Percentiles rank a stretch among this genome's conserved stretches.
These are phyloP conservation scores for Misgurnus mizolepis DNA, from an alignment of 2,113 vertebrate species.

Conservation along the genomic window DNA sequence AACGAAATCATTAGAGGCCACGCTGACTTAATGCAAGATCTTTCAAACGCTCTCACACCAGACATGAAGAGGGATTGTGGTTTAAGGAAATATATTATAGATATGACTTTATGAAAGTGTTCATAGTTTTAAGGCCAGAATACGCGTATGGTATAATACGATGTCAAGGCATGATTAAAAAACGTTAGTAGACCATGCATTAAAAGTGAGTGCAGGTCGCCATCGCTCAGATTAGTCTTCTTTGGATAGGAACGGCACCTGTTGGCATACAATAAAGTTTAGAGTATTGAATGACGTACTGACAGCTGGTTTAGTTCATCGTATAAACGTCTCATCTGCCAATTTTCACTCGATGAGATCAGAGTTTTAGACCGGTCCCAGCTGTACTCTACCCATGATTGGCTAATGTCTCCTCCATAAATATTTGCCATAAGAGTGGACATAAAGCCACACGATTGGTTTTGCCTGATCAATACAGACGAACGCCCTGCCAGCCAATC, in stretches of 20 bases:
- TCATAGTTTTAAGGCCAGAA: constrained; percentile 9
- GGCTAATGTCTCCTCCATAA: constrained; percentile 59
- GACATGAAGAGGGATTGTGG: constrained; percentile 20
- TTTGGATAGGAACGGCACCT: background rate
- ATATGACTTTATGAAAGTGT: constrained; percentile 15
- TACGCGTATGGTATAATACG: background rate
- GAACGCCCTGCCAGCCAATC: constrained; percentile 56
- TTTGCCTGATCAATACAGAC: constrained; percentile 62
- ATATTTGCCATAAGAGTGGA: constrained; percentile 64
- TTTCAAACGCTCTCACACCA: constrained; percentile 45
- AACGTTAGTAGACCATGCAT: background rate
- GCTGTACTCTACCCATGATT: constrained; percentile 54
- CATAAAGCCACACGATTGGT: constrained; percentile 63
- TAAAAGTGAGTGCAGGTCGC: background rate
- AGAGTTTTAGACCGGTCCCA: constrained; percentile 47
- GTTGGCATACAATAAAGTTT: constrained; percentile 28
- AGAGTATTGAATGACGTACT: constrained; percentile 18
- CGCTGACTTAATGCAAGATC: constrained; percentile 48
- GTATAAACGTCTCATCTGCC: constrained; percentile 29
- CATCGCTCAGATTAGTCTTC: too few relatives aligned
- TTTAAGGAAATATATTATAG: constrained; percentile 26
- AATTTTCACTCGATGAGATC: constrained; percentile 50
- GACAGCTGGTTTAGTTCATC: constrained; percentile 28
- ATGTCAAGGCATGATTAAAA: background rate
- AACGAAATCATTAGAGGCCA: constrained; percentile 55